A percentile compares a stretch with the other conserved stretches of the same genome.
These are phyloP conservation scores for Pangasius macronema DNA, from an alignment of 2,797 vertebrate species.

Conservation along the genomic window DNA sequence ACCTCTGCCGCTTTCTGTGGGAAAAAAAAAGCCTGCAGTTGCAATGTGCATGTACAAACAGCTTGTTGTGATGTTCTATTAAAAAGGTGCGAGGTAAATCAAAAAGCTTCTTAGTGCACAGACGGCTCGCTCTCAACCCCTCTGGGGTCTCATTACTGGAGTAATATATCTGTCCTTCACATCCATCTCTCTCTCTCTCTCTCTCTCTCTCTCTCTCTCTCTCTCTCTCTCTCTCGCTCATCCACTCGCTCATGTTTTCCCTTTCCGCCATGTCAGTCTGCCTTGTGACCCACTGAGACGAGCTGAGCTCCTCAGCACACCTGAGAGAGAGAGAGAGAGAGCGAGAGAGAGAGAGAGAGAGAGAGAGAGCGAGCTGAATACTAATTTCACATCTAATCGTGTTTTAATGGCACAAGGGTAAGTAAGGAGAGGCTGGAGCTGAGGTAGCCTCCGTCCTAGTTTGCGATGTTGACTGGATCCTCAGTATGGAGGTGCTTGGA, in stretches of 20 bases:
- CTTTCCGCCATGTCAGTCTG: slow-evolving; percentile 18
- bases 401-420: slow-evolving; percentile 52
- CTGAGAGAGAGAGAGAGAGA: neutral
- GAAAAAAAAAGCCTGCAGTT: neutral
- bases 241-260: neutral
- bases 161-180: slow-evolving; percentile 39
- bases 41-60: slow-evolving; percentile 43
- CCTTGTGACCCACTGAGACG: slow-evolving; percentile 20
- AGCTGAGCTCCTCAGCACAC: slow-evolving; percentile 9
- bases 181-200: neutral
- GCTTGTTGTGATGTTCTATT: slow-evolving; percentile 47
- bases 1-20: too few relatives aligned
- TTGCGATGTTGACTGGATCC: neutral
- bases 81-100: slow-evolving; percentile 44
- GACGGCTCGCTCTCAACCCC: slow-evolving; percentile 20
- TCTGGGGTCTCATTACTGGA: slow-evolving; percentile 49
- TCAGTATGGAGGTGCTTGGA: neutral
- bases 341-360: neutral
- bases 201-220: neutral
- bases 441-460: neutral
- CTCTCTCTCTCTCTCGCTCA: neutral
- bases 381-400: slow-evolving; percentile 43
- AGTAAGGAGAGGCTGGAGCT: slow-evolving; percentile 21
- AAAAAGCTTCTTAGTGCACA: slow-evolving; percentile 48
- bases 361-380: slow-evolving; percentile 4